Evolutionary conservation across 2,113 vertebrate species (phyloP), one percentile per base, ranked within the genome.

Genomic region (Triplophysa dalaica): DNA sequence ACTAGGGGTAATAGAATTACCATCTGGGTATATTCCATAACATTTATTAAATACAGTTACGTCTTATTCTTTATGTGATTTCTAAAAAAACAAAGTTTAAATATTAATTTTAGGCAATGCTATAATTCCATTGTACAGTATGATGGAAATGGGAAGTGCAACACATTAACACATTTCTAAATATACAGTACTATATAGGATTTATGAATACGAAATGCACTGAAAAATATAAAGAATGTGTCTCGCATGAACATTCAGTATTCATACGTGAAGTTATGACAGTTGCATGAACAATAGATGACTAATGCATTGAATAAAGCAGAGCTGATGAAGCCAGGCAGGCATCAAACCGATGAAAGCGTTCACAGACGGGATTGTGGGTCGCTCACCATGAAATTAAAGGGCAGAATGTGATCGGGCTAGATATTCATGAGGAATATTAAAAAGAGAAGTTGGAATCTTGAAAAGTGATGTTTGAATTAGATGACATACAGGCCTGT

Each of bases 331-430:
- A 41, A 58, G 24, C 69, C 69, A 72, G 69, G 69, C 69, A 72
- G 29, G 52, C 69, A 72, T 72, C 26, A n/a, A n/a, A 19, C 50
- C 43, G 72, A 75, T 48, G 60, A 63, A 76, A 76, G 74, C n/a
- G 61, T 76, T 76, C 17, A 21, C 62, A 17, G 24, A 10, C 43
- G 21, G 62, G 48, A 76, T 76, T 65, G 60, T 65, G 74, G 62
- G 61, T 65, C 61, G 62, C 62, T 76, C 74, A 65, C 74, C 61
- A 65, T 76, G 62, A 76, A 76, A 76, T 75, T 63, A 75, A 63
- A 75, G 60, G 73, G 73, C 73, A 75, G 73, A 29, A 48, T 75
- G 73, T 76, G 74, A 76, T 76, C 61, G 26, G 43, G 19, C 61
- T 24, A 12, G 41, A 54, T 76, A 38, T 65, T 65, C 74, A 65